Evolutionary conservation across 2,797 vertebrate species (phyloP).

Genomic region (Rhodeus uyekii): DNA sequence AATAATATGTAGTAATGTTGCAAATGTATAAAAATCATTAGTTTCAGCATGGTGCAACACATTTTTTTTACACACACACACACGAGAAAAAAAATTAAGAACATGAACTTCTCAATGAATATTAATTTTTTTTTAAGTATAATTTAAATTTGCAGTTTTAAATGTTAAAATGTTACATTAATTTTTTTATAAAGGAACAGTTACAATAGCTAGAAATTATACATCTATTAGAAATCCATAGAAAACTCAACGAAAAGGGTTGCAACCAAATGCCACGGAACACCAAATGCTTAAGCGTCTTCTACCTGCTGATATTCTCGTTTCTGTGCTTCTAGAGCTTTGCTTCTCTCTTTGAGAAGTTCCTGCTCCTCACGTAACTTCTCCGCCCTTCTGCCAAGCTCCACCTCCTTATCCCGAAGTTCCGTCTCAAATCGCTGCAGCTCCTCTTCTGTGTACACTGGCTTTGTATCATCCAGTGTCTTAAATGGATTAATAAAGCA

Average conservation of each 20-base stretch:
- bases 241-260: background rate
- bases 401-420: slow-evolving; percentile 80
- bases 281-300: background rate
- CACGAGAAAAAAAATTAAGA: background rate
- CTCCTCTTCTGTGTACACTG: slow-evolving; percentile 85
- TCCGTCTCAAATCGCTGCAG: slow-evolving; percentile 84
- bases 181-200: too few species aligned
- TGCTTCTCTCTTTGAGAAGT: slow-evolving; percentile 76
- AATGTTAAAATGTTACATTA: background rate
- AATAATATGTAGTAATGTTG: background rate
- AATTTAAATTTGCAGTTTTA: background rate
- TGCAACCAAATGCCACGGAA: too few species aligned
- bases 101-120: too few species aligned
- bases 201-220: background rate
- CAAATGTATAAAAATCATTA: background rate
- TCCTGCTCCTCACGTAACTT: slow-evolving; percentile 79
- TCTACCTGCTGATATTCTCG: slow-evolving; percentile 89
- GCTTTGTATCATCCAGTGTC: slow-evolving; percentile 84
- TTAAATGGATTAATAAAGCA: slow-evolving; percentile 50
- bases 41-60: background rate
- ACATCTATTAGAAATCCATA: background rate
- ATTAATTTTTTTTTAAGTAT: too few species aligned
- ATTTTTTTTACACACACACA: background rate
- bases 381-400: slow-evolving; percentile 81
- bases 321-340: slow-evolving; percentile 87